Base-by-base conservation (phyloP, 1,140 invertebrate species). In the Lasioglossum baleicum region DNA sequence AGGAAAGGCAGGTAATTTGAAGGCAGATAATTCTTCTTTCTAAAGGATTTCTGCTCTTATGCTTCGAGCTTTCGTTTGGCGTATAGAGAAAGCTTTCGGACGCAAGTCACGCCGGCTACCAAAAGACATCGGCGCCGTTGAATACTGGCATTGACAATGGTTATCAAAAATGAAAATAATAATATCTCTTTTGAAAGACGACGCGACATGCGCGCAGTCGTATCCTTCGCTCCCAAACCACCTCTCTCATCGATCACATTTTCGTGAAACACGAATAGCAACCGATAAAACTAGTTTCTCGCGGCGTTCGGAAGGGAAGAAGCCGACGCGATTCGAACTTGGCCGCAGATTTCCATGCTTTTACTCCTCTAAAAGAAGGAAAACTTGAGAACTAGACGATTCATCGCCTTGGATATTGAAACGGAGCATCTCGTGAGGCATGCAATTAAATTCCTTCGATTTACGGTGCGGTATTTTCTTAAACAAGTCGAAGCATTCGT, bases 1-100 rank as follows among this genome's bases (percentile, higher is more conserved):
- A 89, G 85, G 84, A 66, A 81, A 88, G 78, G 76, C 81, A 80
- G 82, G 83, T 85, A 82, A 88, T 89, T 88, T 82, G 61, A 87
- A 88, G 84, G 80, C 79, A 81, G 67, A 84, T 65, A 53, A 64
- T 75, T 76, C 75, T 84, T 85, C 71, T 76, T 66, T 63, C 76
- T 60, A 65, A 81, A 83, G 79, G 65, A 76, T 71, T 61, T 68
- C 44, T 67, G 68, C 44, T 74, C 51, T n/a, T 70, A 67, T 70
- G 56, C 72, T 75, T 74, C 70, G 63, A 83, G 65, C 74, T 86
- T 86, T 85, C 58, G 67, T n/a, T 61, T 61, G 75, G 72, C 72
- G 72, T 85, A 76, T 60, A 73, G 74, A 83, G 20, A 58, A 58
- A 87, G 71, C 69, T 83, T 86, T 31, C 68, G 51, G 48, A 66